Evolutionary conservation across 2,888 invertebrate species (phyloP), one percentile per base, ranked within the genome.

Genomic region (Crematogaster levior): DNA sequence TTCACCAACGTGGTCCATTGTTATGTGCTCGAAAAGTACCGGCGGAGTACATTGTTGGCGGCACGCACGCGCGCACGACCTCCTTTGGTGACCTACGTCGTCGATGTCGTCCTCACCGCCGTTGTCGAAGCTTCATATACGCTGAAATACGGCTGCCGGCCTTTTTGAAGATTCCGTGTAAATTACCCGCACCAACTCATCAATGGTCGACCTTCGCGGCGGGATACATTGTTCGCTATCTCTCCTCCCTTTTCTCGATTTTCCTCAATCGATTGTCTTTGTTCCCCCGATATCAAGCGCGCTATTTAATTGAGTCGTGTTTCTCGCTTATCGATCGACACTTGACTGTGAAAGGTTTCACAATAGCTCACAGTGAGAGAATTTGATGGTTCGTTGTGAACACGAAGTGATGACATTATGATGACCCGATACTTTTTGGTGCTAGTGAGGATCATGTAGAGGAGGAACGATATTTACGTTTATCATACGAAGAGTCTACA

Each of bases 1-100:
- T 92, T 93, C 88, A 90, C 89, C 90, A 91, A 92, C 87, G 90
- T 88, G 89, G 85, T 85, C 90, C 91, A 93, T 93, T 93, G 92
- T 92, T 92, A 92, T 92, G 92, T 90, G 86, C 86, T 88, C 86
- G 88, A 89, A 90, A 91, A 91, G 88, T 88, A 90, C 86, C 86
- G 84, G 21, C 86, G 86, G 89, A 88, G 88, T 89, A 92, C 93
- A 93, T 92, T 92, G 92, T 93, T 84, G 91, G 73, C 84, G 87
- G 84, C 86, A 92, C 91, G 92, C 91, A 91, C 89, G 91, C 91
- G 92, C 90, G 87, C 85, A 84, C 80, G 83, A 85, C 83, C 85
- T 85, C 84, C 88, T 88, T 86, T 86, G 84, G 88, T 89, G 86
- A 83, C 61, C 80, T 68, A 66, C 82, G 63, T 43, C 73, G 56